phyloP scores from a whole-genome alignment of 2,113 vertebrate genomes.

The Corythornis madagascariensis region DNA sequence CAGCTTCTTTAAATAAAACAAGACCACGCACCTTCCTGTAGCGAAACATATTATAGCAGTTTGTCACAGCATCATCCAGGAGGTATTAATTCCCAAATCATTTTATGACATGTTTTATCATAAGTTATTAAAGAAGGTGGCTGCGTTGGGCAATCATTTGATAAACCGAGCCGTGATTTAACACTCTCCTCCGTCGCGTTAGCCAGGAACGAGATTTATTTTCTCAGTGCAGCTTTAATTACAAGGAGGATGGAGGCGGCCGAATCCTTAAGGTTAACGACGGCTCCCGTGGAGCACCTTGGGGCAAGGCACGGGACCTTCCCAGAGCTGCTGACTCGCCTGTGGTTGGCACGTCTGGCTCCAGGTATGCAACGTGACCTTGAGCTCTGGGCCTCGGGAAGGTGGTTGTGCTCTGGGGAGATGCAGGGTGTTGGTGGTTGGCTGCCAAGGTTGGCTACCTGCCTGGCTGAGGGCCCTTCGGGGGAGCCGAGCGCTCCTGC shows the following conservation, averaged over 20 bases:
- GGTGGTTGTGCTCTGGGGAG: not conserved
- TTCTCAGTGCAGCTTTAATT: constrained; percentile 54
- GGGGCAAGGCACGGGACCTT: not conserved
- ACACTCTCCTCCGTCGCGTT: constrained; percentile 9
- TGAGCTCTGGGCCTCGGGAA: not conserved
- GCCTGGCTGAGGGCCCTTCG: not conserved
- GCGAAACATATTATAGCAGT: constrained; percentile 44
- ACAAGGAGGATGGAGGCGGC: not conserved
- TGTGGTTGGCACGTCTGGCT: not conserved
- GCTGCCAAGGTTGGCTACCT: not conserved
- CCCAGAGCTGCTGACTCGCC: not conserved
- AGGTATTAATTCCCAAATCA: constrained; percentile 66
- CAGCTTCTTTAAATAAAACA: constrained; percentile 33
- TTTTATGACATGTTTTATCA: constrained; percentile 69
- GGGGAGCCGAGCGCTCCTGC: not conserved
- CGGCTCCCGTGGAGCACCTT: not conserved
- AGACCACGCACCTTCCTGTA: not conserved
- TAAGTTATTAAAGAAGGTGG: constrained; percentile 63
- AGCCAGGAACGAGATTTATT: constrained; percentile 64
- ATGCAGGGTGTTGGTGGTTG: not conserved
- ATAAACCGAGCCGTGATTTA: constrained; percentile 69
- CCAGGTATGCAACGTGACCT: not conserved
- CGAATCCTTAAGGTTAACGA: not conserved
- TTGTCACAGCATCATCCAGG: constrained; percentile 57
- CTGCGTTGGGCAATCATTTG: constrained; percentile 54